A percentile compares a stretch with the other conserved stretches of the same genome.
phyloP scores from a whole-genome alignment of 1,140 invertebrate genomes.

The Melipona quadrifasciata region DNA sequence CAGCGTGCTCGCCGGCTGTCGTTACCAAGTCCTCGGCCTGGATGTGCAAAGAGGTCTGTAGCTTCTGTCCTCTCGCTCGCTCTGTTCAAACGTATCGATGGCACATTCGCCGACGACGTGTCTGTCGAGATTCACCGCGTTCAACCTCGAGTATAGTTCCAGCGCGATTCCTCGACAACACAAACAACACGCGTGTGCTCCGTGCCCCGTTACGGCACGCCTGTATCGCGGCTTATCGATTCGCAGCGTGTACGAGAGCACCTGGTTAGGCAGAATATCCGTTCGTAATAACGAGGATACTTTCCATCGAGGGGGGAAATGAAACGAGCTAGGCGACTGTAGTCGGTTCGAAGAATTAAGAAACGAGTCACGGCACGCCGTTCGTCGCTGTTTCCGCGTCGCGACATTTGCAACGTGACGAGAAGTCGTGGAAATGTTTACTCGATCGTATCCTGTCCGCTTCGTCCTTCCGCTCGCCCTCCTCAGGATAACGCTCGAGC shows the following conservation, averaged over 20 bases:
- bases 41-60: conserved; percentile 32
- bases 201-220: too few relatives aligned
- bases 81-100: conserved; percentile 34
- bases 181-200: background rate
- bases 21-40: conserved; percentile 44
- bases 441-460: conserved; percentile 21
- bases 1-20: conserved; percentile 40
- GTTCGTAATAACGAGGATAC: conserved; percentile 7
- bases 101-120: background rate
- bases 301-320: background rate
- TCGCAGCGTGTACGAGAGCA: background rate
- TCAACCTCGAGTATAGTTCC: background rate
- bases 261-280: background rate
- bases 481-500: too few relatives aligned
- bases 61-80: conserved; percentile 15
- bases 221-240: background rate
- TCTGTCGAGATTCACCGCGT: background rate
- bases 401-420: conserved; percentile 31
- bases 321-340: background rate
- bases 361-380: conserved; percentile 25
- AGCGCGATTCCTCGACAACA: background rate
- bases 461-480: background rate
- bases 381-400: conserved; percentile 13
- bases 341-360: background rate
- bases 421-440: conserved; percentile 29